phyloP scores from a whole-genome alignment of 2,113 vertebrate species.

The Oncorhynchus gorbuscha region DNA sequence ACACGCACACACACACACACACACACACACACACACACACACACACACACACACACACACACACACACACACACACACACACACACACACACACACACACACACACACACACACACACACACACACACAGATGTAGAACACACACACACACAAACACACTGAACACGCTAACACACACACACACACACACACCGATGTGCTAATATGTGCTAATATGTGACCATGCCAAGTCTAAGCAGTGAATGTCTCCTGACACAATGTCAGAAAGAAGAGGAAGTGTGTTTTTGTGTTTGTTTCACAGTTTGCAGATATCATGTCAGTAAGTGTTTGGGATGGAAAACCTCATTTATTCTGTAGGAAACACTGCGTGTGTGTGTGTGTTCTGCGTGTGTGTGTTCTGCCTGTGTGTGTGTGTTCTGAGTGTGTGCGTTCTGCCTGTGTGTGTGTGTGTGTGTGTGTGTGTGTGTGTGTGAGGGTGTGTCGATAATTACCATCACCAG shows the following conservation, averaged over 20 bases:
- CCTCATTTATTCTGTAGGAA: conserved; percentile 55
- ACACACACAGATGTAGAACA: no score
- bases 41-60: conserved; percentile 9
- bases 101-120: conserved; percentile 13
- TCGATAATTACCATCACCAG: conserved; percentile 52
- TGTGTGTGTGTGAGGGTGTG: conserved; percentile 9
- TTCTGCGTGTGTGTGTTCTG: conserved; percentile 6
- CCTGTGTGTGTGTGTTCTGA: no score
- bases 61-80: neutral
- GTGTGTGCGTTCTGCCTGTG: neutral
- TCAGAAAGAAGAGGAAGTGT: conserved; percentile 42
- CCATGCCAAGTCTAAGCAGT: neutral
- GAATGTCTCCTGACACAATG: conserved; percentile 38
- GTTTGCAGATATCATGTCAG: conserved; percentile 63
- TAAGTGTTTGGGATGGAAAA: conserved; percentile 57
- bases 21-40: conserved; percentile 13
- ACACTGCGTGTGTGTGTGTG: conserved; percentile 9
- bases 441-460: no score
- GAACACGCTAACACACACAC: no score
- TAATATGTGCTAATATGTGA: neutral
- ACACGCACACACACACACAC: conserved; percentile 13
- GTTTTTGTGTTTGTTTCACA: conserved; percentile 61
- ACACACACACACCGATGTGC: neutral
- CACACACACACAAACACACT: no score
- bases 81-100: neutral